Evolutionary conservation across 2,888 invertebrate genomes (phyloP), one percentile per base, ranked within the genome.

Genomic region (Clusia tigrina): DNA sequence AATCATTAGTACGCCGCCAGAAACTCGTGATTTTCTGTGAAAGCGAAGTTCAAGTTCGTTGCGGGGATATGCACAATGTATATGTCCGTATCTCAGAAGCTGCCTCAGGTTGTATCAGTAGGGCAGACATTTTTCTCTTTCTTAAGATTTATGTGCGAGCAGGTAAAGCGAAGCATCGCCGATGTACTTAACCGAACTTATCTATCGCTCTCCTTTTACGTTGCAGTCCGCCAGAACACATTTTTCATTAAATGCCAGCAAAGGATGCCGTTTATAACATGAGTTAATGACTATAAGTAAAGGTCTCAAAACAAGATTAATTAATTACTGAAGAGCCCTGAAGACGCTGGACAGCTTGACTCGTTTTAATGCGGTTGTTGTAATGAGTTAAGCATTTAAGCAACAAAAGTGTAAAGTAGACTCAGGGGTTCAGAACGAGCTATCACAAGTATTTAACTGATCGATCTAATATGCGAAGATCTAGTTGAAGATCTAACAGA

Each of bases 1-100:
- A 53, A 59, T 59, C 57, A 67, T 63, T 60, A 58, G 53, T 58
- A 53, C 18, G 12, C 12, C 12, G n/a, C 12, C 32, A 32, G 12
- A 32, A 32, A 32, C 6, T 32, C 32, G 32, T 32, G 32, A 32
- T 32, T 9, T 32, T 12, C 6, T 9, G 32, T 6, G 6, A 6
- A 32, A 32, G 32, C 32, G 6, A 12, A 6, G 32, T 12, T 12
- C 6, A 6, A 32, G 6, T 12, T 32, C 32, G 32, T 12, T 12
- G 32, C 32, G 12, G 32, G 6, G 6, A 32, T 9, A 6, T 9
- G 32, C 32, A 32, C 32, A 32, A 12, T 32, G 32, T 6, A 32
- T 9, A 32, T 32, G 32, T 6, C 6, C 32, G 32, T 12, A 32
- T 12, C 32, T 6, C 32, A 12, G 32, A 6, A 9, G 12, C 32